Percentiles rank a stretch among this genome's conserved stretches.
Conservation (phyloP, 2,888 invertebrate species). For the Spatulosminthurus flaviceps region DNA sequence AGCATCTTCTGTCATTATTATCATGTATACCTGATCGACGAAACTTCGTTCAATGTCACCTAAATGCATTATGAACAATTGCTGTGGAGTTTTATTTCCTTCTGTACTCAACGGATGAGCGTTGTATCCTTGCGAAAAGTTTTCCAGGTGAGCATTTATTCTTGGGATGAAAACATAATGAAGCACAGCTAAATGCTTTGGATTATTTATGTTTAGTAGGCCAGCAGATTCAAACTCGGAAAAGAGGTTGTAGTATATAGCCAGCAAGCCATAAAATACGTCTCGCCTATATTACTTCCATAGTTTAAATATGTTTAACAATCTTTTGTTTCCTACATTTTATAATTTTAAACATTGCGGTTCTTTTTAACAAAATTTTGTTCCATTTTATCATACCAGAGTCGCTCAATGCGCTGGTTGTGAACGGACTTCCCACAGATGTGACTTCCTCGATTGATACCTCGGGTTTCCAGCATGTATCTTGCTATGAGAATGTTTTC, state of each 20-base stretch:
- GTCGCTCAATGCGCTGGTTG: conserved; percentile 29
- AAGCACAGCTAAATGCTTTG: background rate
- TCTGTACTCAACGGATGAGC: conserved; percentile 23
- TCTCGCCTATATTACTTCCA: background rate
- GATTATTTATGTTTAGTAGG: background rate
- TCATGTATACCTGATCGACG: background rate
- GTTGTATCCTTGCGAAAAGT: conserved; percentile 25
- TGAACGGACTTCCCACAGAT: conserved; percentile 35
- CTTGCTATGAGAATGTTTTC: conserved; percentile 23
- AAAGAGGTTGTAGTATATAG: background rate
- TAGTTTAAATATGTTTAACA: background rate
- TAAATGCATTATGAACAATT: conserved; percentile 19
- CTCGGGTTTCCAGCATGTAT: conserved; percentile 32
- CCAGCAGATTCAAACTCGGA: background rate
- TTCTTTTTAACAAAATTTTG: too few species aligned
- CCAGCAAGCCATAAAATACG: background rate
- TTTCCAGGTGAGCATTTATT: background rate
- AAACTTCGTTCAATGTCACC: background rate
- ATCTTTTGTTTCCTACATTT: too few species aligned
- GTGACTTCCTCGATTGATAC: conserved; percentile 22
- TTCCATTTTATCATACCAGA: background rate
- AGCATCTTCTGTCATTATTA: background rate
- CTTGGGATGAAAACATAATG: conserved; percentile 29
- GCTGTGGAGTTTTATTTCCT: background rate
- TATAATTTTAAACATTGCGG: too few species aligned